phyloP scores from a whole-genome alignment of 2,113 vertebrate species.

The Phyllostomus hastatus region DNA sequence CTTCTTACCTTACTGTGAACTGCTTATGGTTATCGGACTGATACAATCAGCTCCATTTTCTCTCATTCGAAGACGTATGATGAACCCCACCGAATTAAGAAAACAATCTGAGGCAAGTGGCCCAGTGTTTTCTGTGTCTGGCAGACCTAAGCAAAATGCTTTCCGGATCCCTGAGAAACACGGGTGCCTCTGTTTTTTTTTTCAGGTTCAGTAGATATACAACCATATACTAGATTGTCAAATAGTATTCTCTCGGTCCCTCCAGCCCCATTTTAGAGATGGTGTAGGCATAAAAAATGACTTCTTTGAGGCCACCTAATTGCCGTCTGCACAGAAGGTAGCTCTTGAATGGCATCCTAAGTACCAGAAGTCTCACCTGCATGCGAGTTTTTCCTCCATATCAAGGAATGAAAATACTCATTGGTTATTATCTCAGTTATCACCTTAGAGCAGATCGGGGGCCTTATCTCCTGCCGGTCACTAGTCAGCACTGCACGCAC shows the following conservation, averaged over 20 bases:
- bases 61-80: conserved; percentile 45
- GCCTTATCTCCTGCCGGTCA: background rate
- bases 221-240: background rate
- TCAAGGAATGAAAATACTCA: background rate
- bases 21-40: conserved; percentile 64
- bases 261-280: background rate
- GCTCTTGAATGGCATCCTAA: background rate
- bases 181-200: background rate
- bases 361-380: background rate
- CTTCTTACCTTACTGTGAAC: conserved; percentile 72
- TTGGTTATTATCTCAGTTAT: background rate
- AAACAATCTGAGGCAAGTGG: background rate
- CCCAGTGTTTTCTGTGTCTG: background rate
- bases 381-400: background rate
- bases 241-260: background rate
- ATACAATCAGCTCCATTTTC: conserved; percentile 73
- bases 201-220: background rate
- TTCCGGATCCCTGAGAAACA: background rate
- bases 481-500: background rate
- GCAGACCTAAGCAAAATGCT: background rate
- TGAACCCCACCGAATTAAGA: conserved; percentile 65
- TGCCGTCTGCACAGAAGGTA: background rate
- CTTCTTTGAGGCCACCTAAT: background rate
- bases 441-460: background rate
- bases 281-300: background rate